These are phyloP conservation scores for Drosophila ironensis DNA, from an alignment of 1,140 invertebrate genomes.

Conservation along the genomic window DNA sequence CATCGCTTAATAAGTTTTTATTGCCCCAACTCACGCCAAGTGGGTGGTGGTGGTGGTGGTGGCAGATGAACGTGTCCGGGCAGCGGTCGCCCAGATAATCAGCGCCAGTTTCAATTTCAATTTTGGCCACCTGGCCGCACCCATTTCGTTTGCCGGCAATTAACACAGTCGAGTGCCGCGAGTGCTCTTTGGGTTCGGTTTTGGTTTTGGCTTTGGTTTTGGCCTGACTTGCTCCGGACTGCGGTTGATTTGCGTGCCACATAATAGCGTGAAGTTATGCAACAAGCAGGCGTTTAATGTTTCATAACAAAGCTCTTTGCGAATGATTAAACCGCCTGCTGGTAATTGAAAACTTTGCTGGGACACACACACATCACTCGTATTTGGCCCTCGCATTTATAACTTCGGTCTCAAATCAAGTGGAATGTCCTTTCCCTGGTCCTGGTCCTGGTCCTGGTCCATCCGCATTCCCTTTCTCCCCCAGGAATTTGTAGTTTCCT, in stretches of 20 bases:
- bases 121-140: slow-evolving; percentile 33
- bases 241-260: slow-evolving; percentile 40
- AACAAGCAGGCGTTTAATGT: slow-evolving; percentile 3
- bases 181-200: slow-evolving; percentile 34
- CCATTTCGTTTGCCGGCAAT: slow-evolving; percentile 15
- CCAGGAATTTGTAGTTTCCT: slow-evolving; percentile 21
- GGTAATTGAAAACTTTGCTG: neutral
- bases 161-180: slow-evolving; percentile 3
- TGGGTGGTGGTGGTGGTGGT: neutral
- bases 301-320: slow-evolving; percentile 4
- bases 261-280: slow-evolving; percentile 15
- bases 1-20: slow-evolving; percentile 77
- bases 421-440: slow-evolving; percentile 6
- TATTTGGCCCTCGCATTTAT: neutral
- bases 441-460: too few relatives aligned
- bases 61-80: slow-evolving; percentile 52
- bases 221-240: too few relatives aligned
- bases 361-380: neutral
- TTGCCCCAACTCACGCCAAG: slow-evolving; percentile 55
- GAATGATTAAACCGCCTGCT: neutral
- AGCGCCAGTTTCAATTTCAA: slow-evolving; percentile 38
- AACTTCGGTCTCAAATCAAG: slow-evolving; percentile 25
- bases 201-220: too few relatives aligned
- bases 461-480: neutral
- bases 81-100: slow-evolving; percentile 70